Conservation (phyloP, 2,797 vertebrate genomes). For the Alauda arvensis region DNA sequence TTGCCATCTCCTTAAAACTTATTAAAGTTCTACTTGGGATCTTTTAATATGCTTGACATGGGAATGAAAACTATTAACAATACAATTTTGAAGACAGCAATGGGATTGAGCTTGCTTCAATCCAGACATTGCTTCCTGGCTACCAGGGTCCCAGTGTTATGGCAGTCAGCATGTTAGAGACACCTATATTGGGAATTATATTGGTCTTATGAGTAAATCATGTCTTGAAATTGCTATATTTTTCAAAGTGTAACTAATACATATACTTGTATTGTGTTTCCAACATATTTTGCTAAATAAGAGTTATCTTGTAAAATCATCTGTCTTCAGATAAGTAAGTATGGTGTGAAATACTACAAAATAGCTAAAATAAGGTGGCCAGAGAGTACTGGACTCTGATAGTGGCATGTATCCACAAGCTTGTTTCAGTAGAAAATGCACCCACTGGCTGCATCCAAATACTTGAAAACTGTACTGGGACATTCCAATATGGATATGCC, state of each 20-base stretch:
- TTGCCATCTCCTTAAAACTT: neutral
- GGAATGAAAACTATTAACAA: neutral
- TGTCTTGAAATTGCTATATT: neutral
- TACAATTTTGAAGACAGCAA: neutral
- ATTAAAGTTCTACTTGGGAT: neutral
- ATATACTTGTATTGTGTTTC: neutral
- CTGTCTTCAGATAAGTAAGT: neutral
- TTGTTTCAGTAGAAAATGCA: neutral
- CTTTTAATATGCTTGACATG: neutral
- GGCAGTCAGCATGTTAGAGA: neutral
- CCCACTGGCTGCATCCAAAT: neutral
- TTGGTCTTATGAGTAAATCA: rapidly evolving
- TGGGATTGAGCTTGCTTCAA: neutral
- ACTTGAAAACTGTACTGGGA: neutral
- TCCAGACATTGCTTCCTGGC: neutral
- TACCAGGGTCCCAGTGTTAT: rapidly evolving
- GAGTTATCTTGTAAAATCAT: neutral
- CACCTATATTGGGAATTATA: neutral
- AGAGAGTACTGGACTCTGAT: neutral
- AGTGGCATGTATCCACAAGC: neutral
- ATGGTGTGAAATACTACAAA: neutral
- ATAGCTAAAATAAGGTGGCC: neutral
- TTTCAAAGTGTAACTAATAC: neutral
- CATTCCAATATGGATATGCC: neutral
- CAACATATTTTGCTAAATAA: neutral